A percentile compares a stretch with the other conserved stretches of the same genome.
Conservation (phyloP, 2,888 invertebrate species). For the Orthosia cruda region DNA sequence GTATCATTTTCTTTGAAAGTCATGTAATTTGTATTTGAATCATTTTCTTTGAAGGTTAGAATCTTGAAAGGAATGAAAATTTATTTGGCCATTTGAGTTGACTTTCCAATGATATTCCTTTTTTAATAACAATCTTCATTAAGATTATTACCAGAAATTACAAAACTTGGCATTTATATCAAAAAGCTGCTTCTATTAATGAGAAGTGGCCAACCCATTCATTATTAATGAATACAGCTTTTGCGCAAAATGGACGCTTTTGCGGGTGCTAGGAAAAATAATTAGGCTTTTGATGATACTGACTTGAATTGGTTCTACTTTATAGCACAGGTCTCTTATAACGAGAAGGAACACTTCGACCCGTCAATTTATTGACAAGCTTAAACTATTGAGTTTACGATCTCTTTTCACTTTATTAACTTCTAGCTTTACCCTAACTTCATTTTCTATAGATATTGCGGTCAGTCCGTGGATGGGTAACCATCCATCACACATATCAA, state of each 20-base stretch:
- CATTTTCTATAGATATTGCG: too few species aligned
- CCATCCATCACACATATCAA: too few species aligned
- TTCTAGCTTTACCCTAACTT: background rate
- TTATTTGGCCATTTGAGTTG: background rate
- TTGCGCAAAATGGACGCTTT: background rate
- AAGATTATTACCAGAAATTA: slow-evolving; percentile 30
- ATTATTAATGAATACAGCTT: slow-evolving; percentile 31
- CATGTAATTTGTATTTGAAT: background rate
- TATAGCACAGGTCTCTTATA: background rate
- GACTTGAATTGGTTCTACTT: background rate
- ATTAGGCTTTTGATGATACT: slow-evolving; percentile 3
- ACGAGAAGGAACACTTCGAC: background rate
- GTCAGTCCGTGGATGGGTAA: too few species aligned
- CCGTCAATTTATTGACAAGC: background rate
- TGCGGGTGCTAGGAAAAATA: slow-evolving; percentile 2
- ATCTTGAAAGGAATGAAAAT: background rate
- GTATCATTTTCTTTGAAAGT: background rate
- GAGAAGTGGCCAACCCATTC: slow-evolving; percentile 19
- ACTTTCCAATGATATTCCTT: slow-evolving; percentile 6
- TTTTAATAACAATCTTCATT: slow-evolving; percentile 29
- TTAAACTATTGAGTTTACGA: too few species aligned
- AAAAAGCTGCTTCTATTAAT: slow-evolving; percentile 19
- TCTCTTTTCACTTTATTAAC: background rate
- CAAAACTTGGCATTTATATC: slow-evolving; percentile 20
- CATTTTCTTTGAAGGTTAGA: background rate